Percentiles rank a stretch among this genome's conserved stretches.
phyloP scores from a whole-genome alignment of 2,113 vertebrate genomes.

The Trematocara stigmaticum region DNA sequence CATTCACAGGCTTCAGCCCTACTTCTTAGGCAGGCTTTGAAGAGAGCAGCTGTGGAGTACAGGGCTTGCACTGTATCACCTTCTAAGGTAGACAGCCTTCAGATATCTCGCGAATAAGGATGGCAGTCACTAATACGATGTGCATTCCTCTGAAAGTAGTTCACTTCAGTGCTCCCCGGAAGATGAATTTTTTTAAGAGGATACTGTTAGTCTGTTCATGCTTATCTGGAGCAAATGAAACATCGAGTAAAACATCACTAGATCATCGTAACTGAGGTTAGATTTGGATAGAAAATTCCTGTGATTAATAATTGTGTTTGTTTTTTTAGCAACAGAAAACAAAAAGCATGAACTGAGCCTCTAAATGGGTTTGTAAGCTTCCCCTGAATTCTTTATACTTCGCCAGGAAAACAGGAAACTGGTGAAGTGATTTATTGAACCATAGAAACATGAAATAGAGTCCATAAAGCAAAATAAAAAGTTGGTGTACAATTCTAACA shows the following conservation, averaged over 20 bases:
- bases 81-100: neutral
- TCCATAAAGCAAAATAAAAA: neutral
- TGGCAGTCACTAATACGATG: neutral
- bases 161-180: neutral
- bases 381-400: neutral
- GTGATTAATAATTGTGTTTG: neutral
- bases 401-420: neutral
- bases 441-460: neutral
- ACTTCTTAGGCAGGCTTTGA: neutral
- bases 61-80: neutral
- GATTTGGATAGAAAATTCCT: neutral
- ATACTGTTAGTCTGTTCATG: neutral
- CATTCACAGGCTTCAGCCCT: slow-evolving; percentile 14
- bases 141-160: neutral
- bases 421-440: neutral
- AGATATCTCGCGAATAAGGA: neutral
- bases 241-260: fast-evolving
- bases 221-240: neutral
- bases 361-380: neutral
- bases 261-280: neutral
- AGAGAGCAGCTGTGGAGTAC: neutral
- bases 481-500: neutral
- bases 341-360: neutral
- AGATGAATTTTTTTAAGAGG: neutral
- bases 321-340: neutral